Evolutionary conservation across 2,113 vertebrate genomes (phyloP), one percentile per base, ranked within the genome.

Genomic region (Psilopogon haemacephalus): DNA sequence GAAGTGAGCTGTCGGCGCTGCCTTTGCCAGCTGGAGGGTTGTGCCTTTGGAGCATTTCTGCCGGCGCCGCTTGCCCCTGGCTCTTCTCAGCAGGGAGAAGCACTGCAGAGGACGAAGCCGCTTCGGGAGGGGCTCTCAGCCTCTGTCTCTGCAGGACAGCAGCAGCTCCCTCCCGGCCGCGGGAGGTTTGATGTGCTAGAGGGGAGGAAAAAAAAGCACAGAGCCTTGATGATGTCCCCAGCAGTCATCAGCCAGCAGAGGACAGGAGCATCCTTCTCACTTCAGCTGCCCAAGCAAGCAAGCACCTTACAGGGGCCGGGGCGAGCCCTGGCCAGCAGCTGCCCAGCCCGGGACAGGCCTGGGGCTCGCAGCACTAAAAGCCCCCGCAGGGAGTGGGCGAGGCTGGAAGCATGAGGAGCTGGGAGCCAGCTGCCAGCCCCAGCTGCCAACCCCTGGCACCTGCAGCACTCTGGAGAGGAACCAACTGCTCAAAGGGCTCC

Each of bases 221-320:
- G 16, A 33, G 64, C 86, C 73, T 74, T 76, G 21, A 90, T 46
- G 12, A 37, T 2, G 1, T 33, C 91, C 70, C 84, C 14, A 5
- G 60, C 60, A 14, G 59, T 28, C 0, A 0, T 79, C 63, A 40
- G 58, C 67, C 65, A 30, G 37, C 7, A 3, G 24, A 9, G 54
- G 56, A 58, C 72, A 27, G 1, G 0, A 2, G 42, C 87, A 42
- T 70, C 18, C 0, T 67, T 18, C 32, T 89, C 89, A 58, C 88
- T 94, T 93, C 89, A 84, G 75, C 33, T 0, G 65, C 93, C 81
- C 84, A 88, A 88, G 91, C 67, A 79, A 78, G 88, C 63, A 94
- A 95, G 93, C 93, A 90, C 96, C 89, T 95, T 94, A 96, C 56
- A 26, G 12, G 89, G 91, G 38, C 40, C 56, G 18, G 82, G 56